Percentiles rank a stretch among this genome's conserved stretches.
phyloP scores from a whole-genome alignment of 2,113 vertebrate genomes.

The Cebus imitator region DNA sequence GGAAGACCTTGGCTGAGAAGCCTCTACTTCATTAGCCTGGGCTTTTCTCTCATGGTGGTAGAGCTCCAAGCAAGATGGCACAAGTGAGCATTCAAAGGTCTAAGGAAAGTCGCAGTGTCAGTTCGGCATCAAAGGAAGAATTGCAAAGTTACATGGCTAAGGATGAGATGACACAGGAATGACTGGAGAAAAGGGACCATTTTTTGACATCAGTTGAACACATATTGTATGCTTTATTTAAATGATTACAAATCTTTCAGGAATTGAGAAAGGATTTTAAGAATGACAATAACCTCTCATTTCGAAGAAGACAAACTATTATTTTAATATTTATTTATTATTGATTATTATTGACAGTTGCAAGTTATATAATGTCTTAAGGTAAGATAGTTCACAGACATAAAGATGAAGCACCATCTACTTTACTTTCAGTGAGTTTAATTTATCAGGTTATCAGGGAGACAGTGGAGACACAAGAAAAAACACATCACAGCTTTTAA shows the following conservation, averaged over 20 bases:
- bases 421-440: neutral
- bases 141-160: neutral
- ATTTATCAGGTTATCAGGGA: neutral
- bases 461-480: neutral
- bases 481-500: neutral
- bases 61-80: neutral
- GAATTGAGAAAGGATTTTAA: neutral
- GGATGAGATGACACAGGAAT: too few species aligned
- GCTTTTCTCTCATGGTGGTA: neutral
- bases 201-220: neutral
- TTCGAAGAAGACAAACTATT: neutral
- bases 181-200: fast-evolving
- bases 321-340: neutral
- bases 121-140: neutral
- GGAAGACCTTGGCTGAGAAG: neutral
- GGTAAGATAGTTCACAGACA: neutral
- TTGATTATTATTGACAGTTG: neutral
- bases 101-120: neutral
- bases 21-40: fast-evolving
- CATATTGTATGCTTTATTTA: neutral
- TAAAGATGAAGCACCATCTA: neutral
- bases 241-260: neutral
- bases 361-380: neutral
- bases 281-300: neutral
- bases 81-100: neutral